Percentiles rank a stretch among this genome's conserved stretches.
phyloP scores from a whole-genome alignment of 2,113 vertebrate genomes.

The Salvator merianae region DNA sequence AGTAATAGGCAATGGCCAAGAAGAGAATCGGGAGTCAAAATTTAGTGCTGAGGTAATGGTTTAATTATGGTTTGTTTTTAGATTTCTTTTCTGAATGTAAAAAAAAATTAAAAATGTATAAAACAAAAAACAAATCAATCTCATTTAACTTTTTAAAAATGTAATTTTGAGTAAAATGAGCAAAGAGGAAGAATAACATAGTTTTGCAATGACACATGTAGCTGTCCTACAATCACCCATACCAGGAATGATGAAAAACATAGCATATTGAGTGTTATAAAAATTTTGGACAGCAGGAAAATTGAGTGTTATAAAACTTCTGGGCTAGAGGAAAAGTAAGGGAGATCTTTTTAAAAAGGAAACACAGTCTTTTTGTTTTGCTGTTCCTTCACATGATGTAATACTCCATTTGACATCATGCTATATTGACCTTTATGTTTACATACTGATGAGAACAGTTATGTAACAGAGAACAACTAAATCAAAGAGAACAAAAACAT shows the following conservation, averaged over 20 bases:
- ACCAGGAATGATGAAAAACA: background rate
- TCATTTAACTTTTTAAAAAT: background rate
- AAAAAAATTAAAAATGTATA: too few species aligned
- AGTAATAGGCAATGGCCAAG: too few species aligned
- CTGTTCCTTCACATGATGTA: conserved; percentile 18
- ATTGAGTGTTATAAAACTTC: background rate
- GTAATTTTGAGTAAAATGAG: background rate
- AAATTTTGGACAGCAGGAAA: conserved; percentile 4
- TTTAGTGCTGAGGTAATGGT: too few species aligned
- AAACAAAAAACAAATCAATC: too few species aligned
- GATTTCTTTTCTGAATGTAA: too few species aligned
- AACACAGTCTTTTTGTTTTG: background rate
- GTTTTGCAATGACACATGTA: background rate
- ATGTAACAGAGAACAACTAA: conserved; percentile 33
- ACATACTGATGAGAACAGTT: conserved; percentile 36
- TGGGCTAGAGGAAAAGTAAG: background rate
- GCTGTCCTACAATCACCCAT: background rate
- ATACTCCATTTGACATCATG: conserved; percentile 35
- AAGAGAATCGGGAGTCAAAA: too few species aligned
- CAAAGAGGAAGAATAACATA: background rate
- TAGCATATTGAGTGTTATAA: background rate
- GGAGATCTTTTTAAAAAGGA: background rate
- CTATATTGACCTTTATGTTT: conserved; percentile 55
- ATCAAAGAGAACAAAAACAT: conserved; percentile 41
- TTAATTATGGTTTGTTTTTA: too few species aligned